Conservation (phyloP, 2,113 vertebrate genomes). For the Microcebus griseorufus region DNA sequence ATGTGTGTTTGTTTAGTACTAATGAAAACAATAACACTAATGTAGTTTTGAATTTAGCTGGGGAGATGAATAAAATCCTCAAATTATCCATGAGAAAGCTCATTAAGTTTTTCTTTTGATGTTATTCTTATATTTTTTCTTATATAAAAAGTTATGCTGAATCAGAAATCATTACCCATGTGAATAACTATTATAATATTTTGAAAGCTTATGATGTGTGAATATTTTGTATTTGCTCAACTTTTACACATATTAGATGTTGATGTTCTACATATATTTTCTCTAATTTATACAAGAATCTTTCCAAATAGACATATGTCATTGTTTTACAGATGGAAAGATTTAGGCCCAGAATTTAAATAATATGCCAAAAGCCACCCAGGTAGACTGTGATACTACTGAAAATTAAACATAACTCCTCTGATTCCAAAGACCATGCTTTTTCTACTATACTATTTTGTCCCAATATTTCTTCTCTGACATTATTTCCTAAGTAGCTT, state of each 20-base stretch:
- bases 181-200: slow-evolving; percentile 28
- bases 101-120: slow-evolving; percentile 47
- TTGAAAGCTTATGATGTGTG: not conserved
- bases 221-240: not conserved
- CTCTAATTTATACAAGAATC: not conserved
- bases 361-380: not conserved
- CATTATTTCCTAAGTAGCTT: not conserved
- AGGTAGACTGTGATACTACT: not conserved
- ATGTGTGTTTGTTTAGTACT: slow-evolving; percentile 3
- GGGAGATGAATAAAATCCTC: not conserved
- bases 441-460: not conserved
- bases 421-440: not conserved
- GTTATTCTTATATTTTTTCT: slow-evolving; percentile 21
- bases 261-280: not conserved
- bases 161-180: slow-evolving; percentile 24
- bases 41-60: slow-evolving; percentile 49
- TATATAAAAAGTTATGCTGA: not conserved
- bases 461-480: not conserved
- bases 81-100: slow-evolving; percentile 30
- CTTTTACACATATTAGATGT: not conserved
- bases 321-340: not conserved
- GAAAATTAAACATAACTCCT: not conserved
- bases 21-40: slow-evolving; percentile 46
- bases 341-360: not conserved
- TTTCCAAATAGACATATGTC: not conserved